Evolutionary conservation across 2,113 vertebrate species (phyloP).

Genomic region (Pluvialis apricaria): DNA sequence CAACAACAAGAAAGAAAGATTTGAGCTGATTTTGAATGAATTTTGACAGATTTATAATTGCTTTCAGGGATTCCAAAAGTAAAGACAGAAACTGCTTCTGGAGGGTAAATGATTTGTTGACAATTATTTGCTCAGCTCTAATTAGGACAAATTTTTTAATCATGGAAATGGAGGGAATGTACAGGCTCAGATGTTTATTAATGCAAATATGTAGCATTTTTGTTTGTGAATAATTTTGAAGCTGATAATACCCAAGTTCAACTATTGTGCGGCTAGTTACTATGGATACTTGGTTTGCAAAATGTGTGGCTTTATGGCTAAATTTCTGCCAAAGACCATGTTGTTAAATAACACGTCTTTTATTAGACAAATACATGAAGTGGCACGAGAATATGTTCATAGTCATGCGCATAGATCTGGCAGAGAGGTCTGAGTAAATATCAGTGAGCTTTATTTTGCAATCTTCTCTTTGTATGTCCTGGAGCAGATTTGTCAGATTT

Average conservation of each 20-base stretch:
- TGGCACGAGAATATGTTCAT: not conserved
- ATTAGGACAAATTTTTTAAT: not conserved
- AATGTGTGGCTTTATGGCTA: not conserved
- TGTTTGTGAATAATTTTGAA: constrained; percentile 44
- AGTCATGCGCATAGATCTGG: not conserved
- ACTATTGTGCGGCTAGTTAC: constrained; percentile 13
- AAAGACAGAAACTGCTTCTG: constrained; percentile 1
- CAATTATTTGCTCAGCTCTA: not conserved
- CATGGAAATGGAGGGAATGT: not conserved
- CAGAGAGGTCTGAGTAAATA: not conserved
- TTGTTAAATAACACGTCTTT: not conserved
- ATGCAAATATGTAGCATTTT: not conserved
- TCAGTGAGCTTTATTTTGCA: not conserved
- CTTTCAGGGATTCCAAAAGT: not conserved
- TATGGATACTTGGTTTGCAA: constrained; percentile 31
- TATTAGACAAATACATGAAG: not conserved
- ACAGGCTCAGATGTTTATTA: not conserved
- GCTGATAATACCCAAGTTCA: not conserved
- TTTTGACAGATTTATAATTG: not conserved
- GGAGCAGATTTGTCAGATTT: not conserved
- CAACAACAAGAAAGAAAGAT: not conserved
- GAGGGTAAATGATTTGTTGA: not conserved
- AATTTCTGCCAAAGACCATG: not conserved
- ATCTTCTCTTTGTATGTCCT: not conserved
- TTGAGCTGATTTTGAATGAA: not conserved